Percentiles rank a stretch among this genome's conserved stretches.
Conservation (phyloP, 2,113 vertebrate genomes). For the Dryoscopus gambensis region DNA sequence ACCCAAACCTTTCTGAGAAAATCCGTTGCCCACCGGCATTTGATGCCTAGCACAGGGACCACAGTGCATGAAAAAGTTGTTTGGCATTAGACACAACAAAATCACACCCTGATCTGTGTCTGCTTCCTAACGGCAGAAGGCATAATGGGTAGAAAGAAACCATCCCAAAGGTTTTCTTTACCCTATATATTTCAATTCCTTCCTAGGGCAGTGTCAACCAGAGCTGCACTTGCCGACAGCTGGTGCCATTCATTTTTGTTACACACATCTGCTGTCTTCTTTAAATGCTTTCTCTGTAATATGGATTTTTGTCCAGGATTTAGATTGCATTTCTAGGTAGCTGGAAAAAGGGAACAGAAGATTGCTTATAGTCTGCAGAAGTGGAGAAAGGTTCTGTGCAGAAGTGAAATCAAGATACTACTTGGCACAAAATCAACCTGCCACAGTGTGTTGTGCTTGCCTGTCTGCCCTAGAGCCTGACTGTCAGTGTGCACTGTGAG, state of each 20-base stretch:
- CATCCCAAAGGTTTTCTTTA: background rate
- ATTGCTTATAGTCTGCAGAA: slow-evolving; percentile 2
- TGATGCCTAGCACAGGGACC: background rate
- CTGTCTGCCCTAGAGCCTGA: background rate
- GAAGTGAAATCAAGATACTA: background rate
- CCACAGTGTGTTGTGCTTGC: background rate
- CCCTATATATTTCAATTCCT: background rate
- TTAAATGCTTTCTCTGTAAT: background rate
- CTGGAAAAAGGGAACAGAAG: background rate
- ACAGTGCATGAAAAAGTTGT: background rate
- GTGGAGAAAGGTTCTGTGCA: background rate
- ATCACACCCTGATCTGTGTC: background rate
- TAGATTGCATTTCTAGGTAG: background rate
- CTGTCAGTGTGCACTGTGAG: background rate
- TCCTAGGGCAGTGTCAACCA: background rate
- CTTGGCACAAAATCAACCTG: background rate
- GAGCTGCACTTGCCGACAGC: background rate
- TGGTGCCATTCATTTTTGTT: background rate
- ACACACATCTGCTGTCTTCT: background rate
- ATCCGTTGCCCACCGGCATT: background rate
- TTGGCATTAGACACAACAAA: background rate
- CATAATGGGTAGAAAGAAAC: background rate
- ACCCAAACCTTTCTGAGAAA: background rate
- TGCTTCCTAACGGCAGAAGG: background rate
- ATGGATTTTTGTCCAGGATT: background rate